Percentiles rank a stretch among this genome's conserved stretches.
Conservation (phyloP, 2,113 vertebrate genomes). For the Indicator indicator region DNA sequence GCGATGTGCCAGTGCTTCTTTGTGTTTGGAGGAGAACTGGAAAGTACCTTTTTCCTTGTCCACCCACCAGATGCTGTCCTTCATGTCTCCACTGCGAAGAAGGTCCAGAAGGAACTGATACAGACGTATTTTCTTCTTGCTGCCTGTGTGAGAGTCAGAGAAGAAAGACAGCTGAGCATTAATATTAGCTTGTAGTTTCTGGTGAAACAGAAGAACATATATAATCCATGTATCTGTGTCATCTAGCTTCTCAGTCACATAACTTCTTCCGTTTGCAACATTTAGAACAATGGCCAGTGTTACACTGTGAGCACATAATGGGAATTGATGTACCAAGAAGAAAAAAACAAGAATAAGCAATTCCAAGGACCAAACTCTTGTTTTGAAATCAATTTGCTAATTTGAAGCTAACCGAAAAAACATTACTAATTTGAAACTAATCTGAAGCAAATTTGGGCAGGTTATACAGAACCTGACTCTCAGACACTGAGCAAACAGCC, state of each 20-base stretch:
- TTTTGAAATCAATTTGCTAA: background rate
- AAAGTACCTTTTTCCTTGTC: conserved; percentile 98
- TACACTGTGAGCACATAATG: background rate
- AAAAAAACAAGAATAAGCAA: background rate
- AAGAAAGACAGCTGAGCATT: background rate
- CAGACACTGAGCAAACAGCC: background rate
- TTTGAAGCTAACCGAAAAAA: background rate
- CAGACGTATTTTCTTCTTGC: conserved; percentile 97
- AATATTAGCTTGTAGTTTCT: background rate
- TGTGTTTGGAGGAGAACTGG: conserved; percentile 99
- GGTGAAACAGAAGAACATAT: background rate
- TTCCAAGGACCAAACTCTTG: background rate
- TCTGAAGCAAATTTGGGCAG: background rate
- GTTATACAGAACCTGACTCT: background rate
- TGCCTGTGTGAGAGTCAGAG: conserved; percentile 77
- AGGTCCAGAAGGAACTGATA: conserved; percentile 99
- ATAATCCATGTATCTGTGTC: background rate
- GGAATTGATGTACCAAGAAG: background rate
- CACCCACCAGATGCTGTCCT: conserved; percentile 99
- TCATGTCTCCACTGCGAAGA: conserved; percentile 95
- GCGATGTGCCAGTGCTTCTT: conserved; percentile 93
- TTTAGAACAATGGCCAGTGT: background rate
- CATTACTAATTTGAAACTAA: background rate
- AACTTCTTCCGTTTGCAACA: background rate
- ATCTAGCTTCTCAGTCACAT: background rate